A percentile compares a stretch with the other conserved stretches of the same genome.
Evolutionary conservation across 2,888 invertebrate genomes (phyloP).

Genomic region (Cristatella mucedo): DNA sequence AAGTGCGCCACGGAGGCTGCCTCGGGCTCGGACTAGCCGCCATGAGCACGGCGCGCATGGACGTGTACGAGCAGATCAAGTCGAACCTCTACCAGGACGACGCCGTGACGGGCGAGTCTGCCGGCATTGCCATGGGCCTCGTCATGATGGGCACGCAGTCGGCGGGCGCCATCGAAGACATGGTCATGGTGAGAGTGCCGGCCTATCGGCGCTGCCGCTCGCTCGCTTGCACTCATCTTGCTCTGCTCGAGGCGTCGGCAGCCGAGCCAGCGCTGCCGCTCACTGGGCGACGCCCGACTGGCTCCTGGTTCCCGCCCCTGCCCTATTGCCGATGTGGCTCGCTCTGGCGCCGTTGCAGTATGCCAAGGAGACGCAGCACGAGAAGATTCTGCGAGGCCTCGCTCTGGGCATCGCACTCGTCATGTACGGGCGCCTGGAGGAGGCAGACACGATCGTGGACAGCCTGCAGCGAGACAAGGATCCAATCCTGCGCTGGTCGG

Average conservation of each 20-base stretch:
- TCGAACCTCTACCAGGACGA: slow-evolving; percentile 95
- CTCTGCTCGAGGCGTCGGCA: neutral
- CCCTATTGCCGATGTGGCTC: slow-evolving; percentile 2
- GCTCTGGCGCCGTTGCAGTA: slow-evolving; percentile 49
- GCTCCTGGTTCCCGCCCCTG: neutral
- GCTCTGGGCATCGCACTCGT: slow-evolving; percentile 90
- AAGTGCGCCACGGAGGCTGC: slow-evolving; percentile 93
- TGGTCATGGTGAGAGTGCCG: slow-evolving; percentile 47
- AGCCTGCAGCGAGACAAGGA: slow-evolving; percentile 77
- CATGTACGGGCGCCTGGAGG: slow-evolving; percentile 90
- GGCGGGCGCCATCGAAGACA: slow-evolving; percentile 32
- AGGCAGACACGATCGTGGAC: slow-evolving; percentile 80
- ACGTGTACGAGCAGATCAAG: slow-evolving; percentile 88
- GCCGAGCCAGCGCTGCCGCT: neutral
- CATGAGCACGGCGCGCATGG: slow-evolving; percentile 88
- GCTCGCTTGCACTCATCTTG: neutral
- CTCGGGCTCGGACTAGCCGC: slow-evolving; percentile 90
- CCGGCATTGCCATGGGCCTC: slow-evolving; percentile 97
- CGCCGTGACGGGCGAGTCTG: slow-evolving; percentile 95
- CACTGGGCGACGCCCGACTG: neutral
- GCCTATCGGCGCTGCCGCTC: neutral
- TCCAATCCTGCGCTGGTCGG: slow-evolving; percentile 79
- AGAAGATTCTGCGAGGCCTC: slow-evolving; percentile 88
- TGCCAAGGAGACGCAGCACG: slow-evolving; percentile 89
- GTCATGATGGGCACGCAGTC: slow-evolving; percentile 88